Evolutionary conservation across 2,888 invertebrate species (phyloP).

Genomic region (Protodeltote pygarga): DNA sequence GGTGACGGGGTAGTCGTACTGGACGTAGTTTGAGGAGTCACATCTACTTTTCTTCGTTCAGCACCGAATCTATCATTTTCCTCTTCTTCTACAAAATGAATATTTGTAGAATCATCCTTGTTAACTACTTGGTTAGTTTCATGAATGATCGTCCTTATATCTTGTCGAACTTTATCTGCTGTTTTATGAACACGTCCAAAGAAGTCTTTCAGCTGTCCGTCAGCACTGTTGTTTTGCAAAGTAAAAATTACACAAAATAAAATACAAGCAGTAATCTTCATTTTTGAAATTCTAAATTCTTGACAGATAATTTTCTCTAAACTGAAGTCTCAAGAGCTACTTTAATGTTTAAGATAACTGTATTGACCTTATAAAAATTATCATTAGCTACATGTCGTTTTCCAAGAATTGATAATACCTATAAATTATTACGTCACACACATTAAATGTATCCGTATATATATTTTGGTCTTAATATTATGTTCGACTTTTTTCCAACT

Average conservation of each 20-base stretch:
- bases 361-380: slow-evolving; percentile 54
- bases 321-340: slow-evolving; percentile 48
- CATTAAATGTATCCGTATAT: slow-evolving; percentile 1
- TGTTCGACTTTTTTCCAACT: no score
- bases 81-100: slow-evolving; percentile 25
- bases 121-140: slow-evolving; percentile 29
- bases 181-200: slow-evolving; percentile 54
- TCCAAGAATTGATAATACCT: slow-evolving; percentile 51
- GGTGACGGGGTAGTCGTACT: not conserved
- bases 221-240: slow-evolving; percentile 44
- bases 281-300: slow-evolving; percentile 43
- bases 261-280: slow-evolving; percentile 57
- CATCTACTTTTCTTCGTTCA: not conserved
- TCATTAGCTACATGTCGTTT: slow-evolving; percentile 36
- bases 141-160: slow-evolving; percentile 50
- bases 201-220: slow-evolving; percentile 55
- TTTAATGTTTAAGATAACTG: slow-evolving; percentile 54
- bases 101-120: slow-evolving; percentile 9
- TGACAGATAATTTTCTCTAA: slow-evolving; percentile 44
- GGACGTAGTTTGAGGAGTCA: slow-evolving; percentile 2
- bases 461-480: no score
- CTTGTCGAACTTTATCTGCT: slow-evolving; percentile 50
- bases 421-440: slow-evolving; percentile 13
- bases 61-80: not conserved
- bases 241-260: slow-evolving; percentile 53